Conservation (phyloP, 2,888 invertebrate species). For the Callyntrura guangdongensis region DNA sequence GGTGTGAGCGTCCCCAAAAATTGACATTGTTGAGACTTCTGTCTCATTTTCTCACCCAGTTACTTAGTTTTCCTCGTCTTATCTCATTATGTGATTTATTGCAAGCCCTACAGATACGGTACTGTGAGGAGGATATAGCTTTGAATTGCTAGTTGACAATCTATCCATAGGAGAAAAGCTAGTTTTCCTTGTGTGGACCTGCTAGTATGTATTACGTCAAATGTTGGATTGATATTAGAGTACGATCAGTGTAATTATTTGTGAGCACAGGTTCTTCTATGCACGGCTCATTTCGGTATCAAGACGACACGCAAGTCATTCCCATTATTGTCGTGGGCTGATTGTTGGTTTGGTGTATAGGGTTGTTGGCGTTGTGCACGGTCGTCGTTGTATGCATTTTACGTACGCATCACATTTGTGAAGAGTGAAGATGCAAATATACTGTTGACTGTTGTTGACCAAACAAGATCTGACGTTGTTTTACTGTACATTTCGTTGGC, state of each 20-base stretch:
- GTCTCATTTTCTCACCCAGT: not conserved
- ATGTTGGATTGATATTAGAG: not conserved
- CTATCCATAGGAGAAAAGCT: not conserved
- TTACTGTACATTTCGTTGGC: constrained; percentile 34
- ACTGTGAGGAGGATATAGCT: not conserved
- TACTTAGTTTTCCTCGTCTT: not conserved
- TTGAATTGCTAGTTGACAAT: not conserved
- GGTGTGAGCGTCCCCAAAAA: constrained; percentile 12
- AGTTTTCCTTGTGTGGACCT: not conserved
- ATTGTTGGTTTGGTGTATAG: not conserved
- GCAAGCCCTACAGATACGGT: too few relatives aligned
- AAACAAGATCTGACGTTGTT: constrained; percentile 57
- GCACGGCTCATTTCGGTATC: not conserved
- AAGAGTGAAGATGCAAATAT: not conserved
- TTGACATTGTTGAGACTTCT: not conserved
- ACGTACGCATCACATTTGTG: not conserved
- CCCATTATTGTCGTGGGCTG: not conserved
- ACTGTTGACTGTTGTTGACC: too few relatives aligned
- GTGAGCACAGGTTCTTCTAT: too few relatives aligned
- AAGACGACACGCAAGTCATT: not conserved
- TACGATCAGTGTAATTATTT: too few relatives aligned
- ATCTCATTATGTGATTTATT: not conserved
- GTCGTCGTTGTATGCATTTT: not conserved
- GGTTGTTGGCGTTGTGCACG: not conserved
- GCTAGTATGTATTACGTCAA: not conserved